phyloP scores from a whole-genome alignment of 2,797 vertebrate genomes.

The Sebastes goodei region DNA sequence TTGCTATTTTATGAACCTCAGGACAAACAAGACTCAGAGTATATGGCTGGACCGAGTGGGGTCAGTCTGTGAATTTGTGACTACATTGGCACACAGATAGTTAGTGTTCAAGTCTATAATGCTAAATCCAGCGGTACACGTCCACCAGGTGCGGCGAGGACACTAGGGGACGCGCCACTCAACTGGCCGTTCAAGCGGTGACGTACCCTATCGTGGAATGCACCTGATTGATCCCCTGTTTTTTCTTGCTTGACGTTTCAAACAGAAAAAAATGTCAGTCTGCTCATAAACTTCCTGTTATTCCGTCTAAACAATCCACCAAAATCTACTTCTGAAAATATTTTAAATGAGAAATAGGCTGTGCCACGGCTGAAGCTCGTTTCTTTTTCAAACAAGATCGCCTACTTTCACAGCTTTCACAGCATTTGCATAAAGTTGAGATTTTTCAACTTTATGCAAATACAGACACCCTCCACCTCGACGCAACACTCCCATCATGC shows the following conservation, averaged over 20 bases:
- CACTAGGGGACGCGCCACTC: background rate
- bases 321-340: background rate
- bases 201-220: background rate
- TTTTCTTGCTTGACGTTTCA: too few relatives aligned
- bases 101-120: background rate
- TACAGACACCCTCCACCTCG: background rate
- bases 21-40: background rate
- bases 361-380: background rate
- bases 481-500: background rate
- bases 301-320: background rate
- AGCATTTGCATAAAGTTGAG: background rate
- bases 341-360: background rate
- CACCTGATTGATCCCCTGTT: background rate
- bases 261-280: too few relatives aligned
- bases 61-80: background rate
- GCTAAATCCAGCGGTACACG: background rate
- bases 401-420: background rate
- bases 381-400: background rate
- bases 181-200: background rate
- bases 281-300: background rate
- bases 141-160: background rate
- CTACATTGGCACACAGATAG: too few relatives aligned
- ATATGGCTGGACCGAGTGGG: background rate
- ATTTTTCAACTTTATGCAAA: background rate
- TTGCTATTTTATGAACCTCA: background rate